phyloP scores from a whole-genome alignment of 1,140 invertebrate genomes.

The Scylla paramamosain region DNA sequence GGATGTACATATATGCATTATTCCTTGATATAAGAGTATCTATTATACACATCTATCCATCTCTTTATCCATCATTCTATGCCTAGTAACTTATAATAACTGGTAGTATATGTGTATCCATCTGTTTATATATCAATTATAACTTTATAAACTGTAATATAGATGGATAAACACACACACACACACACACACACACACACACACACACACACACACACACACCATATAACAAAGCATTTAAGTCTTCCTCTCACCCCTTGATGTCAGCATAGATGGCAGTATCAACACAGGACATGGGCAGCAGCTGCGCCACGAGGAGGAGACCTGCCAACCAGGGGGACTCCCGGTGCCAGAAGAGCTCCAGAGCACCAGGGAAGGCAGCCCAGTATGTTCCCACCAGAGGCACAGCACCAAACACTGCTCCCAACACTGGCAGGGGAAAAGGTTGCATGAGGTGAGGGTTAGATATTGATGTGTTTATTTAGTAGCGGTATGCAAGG shows the following conservation, averaged over 20 bases:
- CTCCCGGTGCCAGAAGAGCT: constrained; percentile 95
- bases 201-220: too few relatives aligned
- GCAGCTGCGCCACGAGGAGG: constrained; percentile 91
- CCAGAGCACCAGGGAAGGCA: constrained; percentile 93
- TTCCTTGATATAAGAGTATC: neutral
- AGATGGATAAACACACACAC: neutral
- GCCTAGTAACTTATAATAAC: too few relatives aligned
- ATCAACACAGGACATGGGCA: constrained; percentile 94
- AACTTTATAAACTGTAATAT: neutral
- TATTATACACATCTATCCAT: neutral
- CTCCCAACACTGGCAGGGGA: constrained; percentile 87
- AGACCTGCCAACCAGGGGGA: constrained; percentile 87
- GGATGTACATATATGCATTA: too few relatives aligned
- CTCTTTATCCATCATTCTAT: neutral
- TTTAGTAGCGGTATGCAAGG: neutral
- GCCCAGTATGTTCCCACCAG: constrained; percentile 97
- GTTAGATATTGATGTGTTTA: neutral
- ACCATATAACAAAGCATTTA: neutral
- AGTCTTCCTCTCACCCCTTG: constrained; percentile 88
- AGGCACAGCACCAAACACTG: constrained; percentile 95
- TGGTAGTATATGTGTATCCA: too few relatives aligned
- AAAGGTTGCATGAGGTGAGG: too few relatives aligned
- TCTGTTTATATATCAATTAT: neutral
- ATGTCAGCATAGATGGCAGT: constrained; percentile 98
- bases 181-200: neutral